Evolutionary conservation across 2,113 vertebrate genomes (phyloP).

Genomic region (Eulemur macaco): DNA sequence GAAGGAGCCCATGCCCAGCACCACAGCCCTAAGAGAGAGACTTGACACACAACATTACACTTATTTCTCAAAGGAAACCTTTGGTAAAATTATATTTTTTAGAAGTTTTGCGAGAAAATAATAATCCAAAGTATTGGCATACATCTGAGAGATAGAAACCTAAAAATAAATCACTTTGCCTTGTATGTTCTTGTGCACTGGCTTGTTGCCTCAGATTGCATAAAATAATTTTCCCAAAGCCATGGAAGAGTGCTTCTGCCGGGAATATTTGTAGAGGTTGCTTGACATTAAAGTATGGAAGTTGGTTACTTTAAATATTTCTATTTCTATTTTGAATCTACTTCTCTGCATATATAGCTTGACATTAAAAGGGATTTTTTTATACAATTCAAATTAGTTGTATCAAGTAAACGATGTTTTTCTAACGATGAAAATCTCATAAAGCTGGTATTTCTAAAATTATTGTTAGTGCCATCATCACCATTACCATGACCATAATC

Average conservation of each 20-base stretch:
- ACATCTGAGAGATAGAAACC: background rate
- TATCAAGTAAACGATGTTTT: slow-evolving; percentile 25
- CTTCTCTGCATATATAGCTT: slow-evolving; percentile 6
- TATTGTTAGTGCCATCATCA: background rate
- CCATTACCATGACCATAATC: too few species aligned
- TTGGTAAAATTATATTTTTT: background rate
- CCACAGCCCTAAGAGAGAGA: background rate
- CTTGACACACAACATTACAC: background rate
- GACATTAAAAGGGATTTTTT: slow-evolving; percentile 41
- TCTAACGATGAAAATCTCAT: background rate
- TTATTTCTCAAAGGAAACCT: background rate
- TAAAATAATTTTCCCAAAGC: background rate
- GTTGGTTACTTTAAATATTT: slow-evolving; percentile 17
- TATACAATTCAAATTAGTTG: slow-evolving; percentile 38
- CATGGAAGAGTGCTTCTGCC: background rate
- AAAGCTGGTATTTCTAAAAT: slow-evolving; percentile 3
- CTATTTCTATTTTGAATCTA: slow-evolving; percentile 49
- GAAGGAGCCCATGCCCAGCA: background rate
- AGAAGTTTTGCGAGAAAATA: slow-evolving; percentile 18
- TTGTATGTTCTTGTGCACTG: background rate
- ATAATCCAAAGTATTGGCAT: background rate
- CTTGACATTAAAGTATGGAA: slow-evolving; percentile 41
- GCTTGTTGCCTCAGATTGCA: background rate
- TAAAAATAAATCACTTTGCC: background rate
- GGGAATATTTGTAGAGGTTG: slow-evolving; percentile 6